Evolutionary conservation across 2,797 vertebrate species (phyloP).

Genomic region (Cebuella pygmaea): DNA sequence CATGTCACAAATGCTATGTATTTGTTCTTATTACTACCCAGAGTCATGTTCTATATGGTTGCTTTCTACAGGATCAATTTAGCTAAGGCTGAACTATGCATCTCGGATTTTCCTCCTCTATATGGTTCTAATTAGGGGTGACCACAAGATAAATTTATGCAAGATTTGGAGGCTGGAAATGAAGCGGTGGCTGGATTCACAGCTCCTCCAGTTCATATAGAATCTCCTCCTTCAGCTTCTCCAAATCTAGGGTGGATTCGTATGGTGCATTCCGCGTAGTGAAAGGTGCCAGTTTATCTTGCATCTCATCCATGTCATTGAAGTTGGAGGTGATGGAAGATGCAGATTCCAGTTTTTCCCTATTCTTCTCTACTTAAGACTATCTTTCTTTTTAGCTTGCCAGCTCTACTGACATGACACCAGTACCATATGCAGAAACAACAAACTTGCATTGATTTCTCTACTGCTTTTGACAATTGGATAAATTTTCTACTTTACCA

Average conservation of each 20-base stretch:
- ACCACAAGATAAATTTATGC: background rate
- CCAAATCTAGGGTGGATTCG: background rate
- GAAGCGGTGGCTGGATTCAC: background rate
- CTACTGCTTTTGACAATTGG: background rate
- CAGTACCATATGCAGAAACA: background rate
- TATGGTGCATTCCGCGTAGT: accelerated
- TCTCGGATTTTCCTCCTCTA: background rate
- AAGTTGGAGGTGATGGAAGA: background rate
- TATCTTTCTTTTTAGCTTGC: background rate
- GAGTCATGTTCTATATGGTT: background rate
- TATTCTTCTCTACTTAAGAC: background rate
- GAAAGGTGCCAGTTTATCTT: background rate
- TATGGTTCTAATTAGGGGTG: background rate
- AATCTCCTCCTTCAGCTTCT: background rate
- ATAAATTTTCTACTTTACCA: background rate
- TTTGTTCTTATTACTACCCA: background rate
- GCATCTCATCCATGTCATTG: background rate
- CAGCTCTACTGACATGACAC: background rate
- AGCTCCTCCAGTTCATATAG: background rate
- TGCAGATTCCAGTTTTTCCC: background rate
- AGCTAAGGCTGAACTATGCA: background rate
- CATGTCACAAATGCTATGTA: background rate
- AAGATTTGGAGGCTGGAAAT: background rate
- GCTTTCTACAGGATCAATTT: background rate
- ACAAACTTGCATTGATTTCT: background rate